Evolutionary conservation across 2,113 vertebrate genomes (phyloP), one percentile per base, ranked within the genome.

Genomic region (Psittacula cyanocephala): DNA sequence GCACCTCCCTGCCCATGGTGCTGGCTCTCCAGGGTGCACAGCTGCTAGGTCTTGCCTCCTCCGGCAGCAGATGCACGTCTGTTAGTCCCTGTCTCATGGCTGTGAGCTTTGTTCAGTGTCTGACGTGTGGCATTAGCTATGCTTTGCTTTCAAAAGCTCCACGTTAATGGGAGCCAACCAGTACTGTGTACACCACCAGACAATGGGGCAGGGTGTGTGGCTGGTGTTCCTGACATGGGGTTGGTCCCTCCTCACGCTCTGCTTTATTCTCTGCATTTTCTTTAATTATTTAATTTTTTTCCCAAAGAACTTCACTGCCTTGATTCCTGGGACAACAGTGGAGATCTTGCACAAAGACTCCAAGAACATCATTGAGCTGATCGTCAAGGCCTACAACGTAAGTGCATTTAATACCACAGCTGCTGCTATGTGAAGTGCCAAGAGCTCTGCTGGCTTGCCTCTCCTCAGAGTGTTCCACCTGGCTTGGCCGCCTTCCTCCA

Each of bases 331-430:
- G 86, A 99, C 99, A 5, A 99, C 99, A 1, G 99, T 99, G 49
- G 99, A 99, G 95, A 99, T 99, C 98, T 97, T 99, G 89, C 98
- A 99, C 65, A 98, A 98, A 97, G 99, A 99, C 96, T 99, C 99
- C 41, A 99, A 99, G 97, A 99, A 99, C 74, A 99, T 99, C 28
- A 99, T 99, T 23, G 99, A 99, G 62, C 98, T 99, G 84, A 99
- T 99, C 11, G 97, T 99, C 74, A 97, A 98, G 28, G 99, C 99
- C 2, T 99, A 99, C 96, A 99, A 98, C 3, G 99, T 99, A 97
- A 99, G 99, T 95, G 52, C 37, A 24, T 47, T 57, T 52, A 77
- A 81, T 65, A 17, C 37, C 5, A 5, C 47, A 90, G 90, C 95
- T 95, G 92, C 88, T 86, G 86, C n/a, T 4, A 2, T 71, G 47